Conservation (phyloP, 2,113 vertebrate genomes). For the Bettongia penicillata region DNA sequence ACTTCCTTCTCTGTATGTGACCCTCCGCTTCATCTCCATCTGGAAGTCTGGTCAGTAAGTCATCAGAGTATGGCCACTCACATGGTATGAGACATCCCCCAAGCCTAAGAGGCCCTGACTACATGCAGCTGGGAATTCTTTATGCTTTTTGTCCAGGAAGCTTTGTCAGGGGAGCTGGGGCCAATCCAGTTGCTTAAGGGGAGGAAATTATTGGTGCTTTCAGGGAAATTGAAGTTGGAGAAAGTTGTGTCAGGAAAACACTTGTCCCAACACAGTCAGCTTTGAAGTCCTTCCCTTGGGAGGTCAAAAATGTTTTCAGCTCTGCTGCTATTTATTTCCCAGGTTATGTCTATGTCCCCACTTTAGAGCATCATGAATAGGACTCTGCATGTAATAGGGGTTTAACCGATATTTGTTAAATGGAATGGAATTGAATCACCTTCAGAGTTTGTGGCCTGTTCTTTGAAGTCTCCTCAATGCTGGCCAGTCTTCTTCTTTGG, state of each 20-base stretch:
- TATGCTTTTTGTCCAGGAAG: background rate
- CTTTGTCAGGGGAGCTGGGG: background rate
- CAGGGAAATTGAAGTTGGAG: background rate
- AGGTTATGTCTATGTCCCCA: background rate
- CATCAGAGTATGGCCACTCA: background rate
- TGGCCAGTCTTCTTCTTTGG: background rate
- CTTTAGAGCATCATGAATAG: background rate
- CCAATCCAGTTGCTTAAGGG: background rate
- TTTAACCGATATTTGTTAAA: background rate
- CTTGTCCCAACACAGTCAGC: background rate
- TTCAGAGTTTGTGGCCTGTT: background rate
- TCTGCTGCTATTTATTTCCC: background rate
- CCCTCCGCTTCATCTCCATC: background rate
- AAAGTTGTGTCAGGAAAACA: background rate
- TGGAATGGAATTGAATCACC: background rate
- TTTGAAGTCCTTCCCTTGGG: background rate
- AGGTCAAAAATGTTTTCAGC: background rate
- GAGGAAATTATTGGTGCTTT: background rate
- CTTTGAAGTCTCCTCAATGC: background rate
- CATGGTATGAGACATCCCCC: background rate
- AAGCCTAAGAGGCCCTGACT: background rate
- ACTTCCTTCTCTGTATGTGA: background rate
- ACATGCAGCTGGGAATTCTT: background rate
- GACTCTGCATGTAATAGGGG: background rate
- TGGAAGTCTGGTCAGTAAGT: background rate